These are phyloP conservation scores for Saturnia japonica DNA, from an alignment of 2,888 invertebrate species.

Conservation along the genomic window DNA sequence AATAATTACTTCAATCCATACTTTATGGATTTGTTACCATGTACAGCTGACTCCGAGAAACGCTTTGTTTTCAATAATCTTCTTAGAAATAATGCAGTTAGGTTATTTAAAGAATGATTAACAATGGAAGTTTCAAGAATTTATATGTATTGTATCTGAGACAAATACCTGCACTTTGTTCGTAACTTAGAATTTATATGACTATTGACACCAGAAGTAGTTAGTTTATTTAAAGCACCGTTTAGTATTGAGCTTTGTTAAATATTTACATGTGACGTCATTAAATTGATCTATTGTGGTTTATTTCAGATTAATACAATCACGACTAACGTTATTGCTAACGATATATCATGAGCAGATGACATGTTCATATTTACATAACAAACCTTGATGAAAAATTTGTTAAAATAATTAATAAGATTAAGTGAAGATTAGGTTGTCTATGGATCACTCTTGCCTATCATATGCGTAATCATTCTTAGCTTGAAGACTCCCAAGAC, in stretches of 20 bases:
- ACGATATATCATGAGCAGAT: neutral
- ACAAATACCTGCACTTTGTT: neutral
- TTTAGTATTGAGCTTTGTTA: neutral
- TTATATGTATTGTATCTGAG: neutral
- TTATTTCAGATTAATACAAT: neutral
- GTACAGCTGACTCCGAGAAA: neutral
- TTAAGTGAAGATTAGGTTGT: too few relatives aligned
- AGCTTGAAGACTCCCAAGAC: too few relatives aligned
- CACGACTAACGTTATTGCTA: neutral
- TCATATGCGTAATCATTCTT: too few relatives aligned
- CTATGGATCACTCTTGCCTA: too few relatives aligned
- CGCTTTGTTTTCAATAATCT: neutral
- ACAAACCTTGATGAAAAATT: too few relatives aligned
- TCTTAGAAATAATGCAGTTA: neutral
- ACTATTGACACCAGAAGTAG: neutral
- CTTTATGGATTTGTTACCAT: neutral
- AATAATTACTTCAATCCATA: neutral
- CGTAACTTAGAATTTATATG: neutral
- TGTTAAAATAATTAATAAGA: too few relatives aligned
- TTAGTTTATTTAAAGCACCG: neutral
- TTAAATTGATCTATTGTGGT: neutral
- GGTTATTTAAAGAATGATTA: neutral
- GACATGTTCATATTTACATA: neutral
- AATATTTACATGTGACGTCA: neutral
- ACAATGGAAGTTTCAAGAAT: conserved; percentile 2